phyloP scores from a whole-genome alignment of 2,797 vertebrate species.

The Lates japonicus region DNA sequence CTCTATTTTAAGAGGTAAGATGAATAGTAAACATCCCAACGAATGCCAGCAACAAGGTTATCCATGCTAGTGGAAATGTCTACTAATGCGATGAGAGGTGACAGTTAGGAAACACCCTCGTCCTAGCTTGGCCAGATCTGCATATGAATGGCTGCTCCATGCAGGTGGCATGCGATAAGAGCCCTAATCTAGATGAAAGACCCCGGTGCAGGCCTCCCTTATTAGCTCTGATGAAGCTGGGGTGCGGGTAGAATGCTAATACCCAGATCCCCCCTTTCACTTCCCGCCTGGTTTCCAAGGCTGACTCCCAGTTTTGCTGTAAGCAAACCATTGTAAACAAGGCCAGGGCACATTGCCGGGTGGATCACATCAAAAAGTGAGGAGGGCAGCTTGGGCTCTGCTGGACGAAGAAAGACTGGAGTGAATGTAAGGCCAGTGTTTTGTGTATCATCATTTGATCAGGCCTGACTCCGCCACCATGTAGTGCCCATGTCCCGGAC shows the following conservation, averaged over 20 bases:
- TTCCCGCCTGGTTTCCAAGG: conserved; percentile 46
- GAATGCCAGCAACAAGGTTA: conserved; percentile 63
- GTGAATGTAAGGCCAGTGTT: conserved; percentile 79
- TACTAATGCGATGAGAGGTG: conserved; percentile 74
- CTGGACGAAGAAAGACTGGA: conserved; percentile 60
- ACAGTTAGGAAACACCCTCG: conserved; percentile 74
- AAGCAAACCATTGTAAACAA: conserved; percentile 74
- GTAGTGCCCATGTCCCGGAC: conserved; percentile 87
- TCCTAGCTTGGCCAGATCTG: conserved; percentile 72
- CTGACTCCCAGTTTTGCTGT: conserved; percentile 56
- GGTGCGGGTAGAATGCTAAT: conserved; percentile 80
- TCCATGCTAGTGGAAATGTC: conserved; percentile 63
- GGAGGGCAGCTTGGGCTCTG: conserved; percentile 40
- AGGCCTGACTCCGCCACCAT: conserved; percentile 87
- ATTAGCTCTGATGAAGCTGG: conserved; percentile 82
- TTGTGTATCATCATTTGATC: conserved; percentile 87
- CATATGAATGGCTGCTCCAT: conserved; percentile 82
- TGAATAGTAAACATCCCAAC: conserved; percentile 55
- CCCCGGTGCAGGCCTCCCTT: conserved; percentile 76
- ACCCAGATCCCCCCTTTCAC: conserved; percentile 60
- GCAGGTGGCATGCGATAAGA: conserved; percentile 84
- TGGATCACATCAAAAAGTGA: conserved; percentile 65
- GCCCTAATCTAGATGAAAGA: conserved; percentile 84
- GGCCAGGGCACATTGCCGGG: conserved; percentile 56
- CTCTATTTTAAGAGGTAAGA: conserved; percentile 46